A percentile compares a stretch with the other conserved stretches of the same genome.
These are phyloP conservation scores for Reticulitermes lucifugus DNA, from an alignment of 2,888 invertebrate genomes.

Conservation along the genomic window DNA sequence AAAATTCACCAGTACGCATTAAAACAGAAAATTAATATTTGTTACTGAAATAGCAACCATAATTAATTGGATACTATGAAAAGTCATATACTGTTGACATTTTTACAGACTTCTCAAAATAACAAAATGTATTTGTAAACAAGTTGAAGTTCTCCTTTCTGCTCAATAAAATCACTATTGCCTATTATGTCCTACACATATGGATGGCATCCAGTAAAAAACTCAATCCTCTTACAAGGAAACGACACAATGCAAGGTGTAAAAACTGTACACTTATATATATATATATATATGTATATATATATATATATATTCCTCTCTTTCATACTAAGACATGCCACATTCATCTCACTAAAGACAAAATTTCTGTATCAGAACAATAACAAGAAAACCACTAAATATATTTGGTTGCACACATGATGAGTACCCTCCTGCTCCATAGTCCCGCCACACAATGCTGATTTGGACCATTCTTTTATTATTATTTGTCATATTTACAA, in stretches of 20 bases:
- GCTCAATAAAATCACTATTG: neutral
- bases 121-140: neutral
- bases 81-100: too few species aligned
- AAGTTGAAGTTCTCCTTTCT: neutral
- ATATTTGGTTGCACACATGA: neutral
- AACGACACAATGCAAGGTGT: neutral
- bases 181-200: neutral
- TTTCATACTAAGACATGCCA: neutral
- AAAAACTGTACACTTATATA: neutral
- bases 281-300: neutral
- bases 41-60: too few species aligned
- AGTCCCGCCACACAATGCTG: neutral
- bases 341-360: neutral
- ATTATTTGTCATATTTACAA: too few species aligned
- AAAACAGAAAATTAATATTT: neutral
- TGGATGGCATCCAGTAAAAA: constrained; percentile 7
- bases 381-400: neutral
- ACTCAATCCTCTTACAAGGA: neutral
- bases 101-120: neutral
- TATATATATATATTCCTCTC: neutral
- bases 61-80: neutral
- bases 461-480: too few species aligned
- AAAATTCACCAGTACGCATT: neutral
- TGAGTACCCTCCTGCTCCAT: neutral
- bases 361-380: neutral